Evolutionary conservation across 2,113 vertebrate genomes (phyloP).

Genomic region (Bettongia penicillata): DNA sequence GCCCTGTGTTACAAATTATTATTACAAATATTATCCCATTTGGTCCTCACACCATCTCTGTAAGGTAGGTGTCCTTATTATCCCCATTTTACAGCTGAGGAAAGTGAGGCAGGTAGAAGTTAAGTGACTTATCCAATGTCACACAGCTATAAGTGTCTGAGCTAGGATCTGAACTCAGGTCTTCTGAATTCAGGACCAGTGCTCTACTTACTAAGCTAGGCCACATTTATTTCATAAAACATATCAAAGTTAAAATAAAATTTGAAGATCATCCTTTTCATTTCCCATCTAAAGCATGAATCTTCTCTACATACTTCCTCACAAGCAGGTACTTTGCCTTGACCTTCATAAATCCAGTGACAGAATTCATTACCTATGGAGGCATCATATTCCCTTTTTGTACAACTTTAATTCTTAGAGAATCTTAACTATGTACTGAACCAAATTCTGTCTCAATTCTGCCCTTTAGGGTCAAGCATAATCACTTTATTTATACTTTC

Average conservation of each 20-base stretch:
- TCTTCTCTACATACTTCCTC: background rate
- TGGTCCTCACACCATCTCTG: background rate
- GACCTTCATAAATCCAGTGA: background rate
- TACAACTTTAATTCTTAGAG: background rate
- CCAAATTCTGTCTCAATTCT: background rate
- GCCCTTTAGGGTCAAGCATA: background rate
- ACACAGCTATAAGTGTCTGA: background rate
- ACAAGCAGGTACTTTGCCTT: background rate
- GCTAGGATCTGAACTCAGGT: background rate
- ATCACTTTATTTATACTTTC: background rate
- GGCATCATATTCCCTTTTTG: background rate
- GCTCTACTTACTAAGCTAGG: background rate
- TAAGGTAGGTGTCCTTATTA: background rate
- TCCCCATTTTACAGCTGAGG: background rate
- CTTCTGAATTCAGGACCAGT: background rate
- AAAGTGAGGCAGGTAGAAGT: background rate
- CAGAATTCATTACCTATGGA: background rate
- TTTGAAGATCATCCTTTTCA: background rate
- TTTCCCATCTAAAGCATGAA: background rate
- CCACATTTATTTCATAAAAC: background rate
- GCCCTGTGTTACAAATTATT: background rate
- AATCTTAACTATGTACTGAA: background rate
- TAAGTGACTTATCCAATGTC: background rate
- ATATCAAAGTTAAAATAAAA: background rate
- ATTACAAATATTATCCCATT: background rate